These are phyloP conservation scores for Melanotaenia trifasciata DNA, from an alignment of 2,797 vertebrate species.

Conservation along the genomic window DNA sequence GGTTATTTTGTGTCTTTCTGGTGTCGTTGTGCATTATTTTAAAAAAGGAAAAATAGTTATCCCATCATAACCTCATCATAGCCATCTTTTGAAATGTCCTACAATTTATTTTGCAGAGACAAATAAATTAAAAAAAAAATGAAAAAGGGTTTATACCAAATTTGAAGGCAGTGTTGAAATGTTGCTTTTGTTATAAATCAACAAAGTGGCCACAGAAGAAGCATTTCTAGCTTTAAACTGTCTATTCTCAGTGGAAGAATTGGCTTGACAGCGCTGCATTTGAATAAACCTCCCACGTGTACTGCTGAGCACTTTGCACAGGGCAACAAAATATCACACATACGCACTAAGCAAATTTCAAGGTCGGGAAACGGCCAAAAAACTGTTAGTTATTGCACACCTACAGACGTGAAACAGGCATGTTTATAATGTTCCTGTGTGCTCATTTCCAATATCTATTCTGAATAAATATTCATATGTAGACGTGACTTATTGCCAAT, in stretches of 20 bases:
- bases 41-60: neutral
- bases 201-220: neutral
- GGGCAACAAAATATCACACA: conserved; percentile 1
- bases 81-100: neutral
- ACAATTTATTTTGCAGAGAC: neutral
- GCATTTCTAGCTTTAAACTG: neutral
- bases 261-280: neutral
- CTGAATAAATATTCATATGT: neutral
- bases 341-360: neutral
- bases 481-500: neutral
- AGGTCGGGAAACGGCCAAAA: conserved; percentile 11
- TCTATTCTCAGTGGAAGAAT: neutral
- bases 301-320: neutral
- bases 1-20: neutral
- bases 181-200: neutral
- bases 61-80: conserved; percentile 1
- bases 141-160: neutral
- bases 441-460: neutral
- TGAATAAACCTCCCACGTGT: conserved; percentile 1
- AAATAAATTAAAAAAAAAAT: neutral
- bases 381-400: neutral
- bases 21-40: neutral
- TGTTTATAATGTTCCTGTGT: too few relatives aligned
- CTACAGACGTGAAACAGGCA: neutral
- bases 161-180: neutral